These are phyloP conservation scores for Piliocolobus tephrosceles DNA, from an alignment of 2,113 vertebrate genomes.

Conservation along the genomic window DNA sequence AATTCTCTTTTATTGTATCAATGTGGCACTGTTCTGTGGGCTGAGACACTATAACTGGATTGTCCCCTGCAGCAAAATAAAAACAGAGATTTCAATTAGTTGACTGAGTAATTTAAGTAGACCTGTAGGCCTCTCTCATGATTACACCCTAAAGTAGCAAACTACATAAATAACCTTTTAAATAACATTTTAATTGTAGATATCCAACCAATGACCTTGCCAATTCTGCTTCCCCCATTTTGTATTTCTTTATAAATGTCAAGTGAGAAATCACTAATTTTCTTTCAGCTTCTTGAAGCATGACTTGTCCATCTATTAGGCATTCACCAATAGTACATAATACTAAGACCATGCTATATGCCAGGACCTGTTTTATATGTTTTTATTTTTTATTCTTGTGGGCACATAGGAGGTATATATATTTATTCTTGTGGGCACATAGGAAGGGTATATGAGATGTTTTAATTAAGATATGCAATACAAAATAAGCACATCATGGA, in stretches of 20 bases:
- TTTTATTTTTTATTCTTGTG: not conserved
- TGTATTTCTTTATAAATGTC: not conserved
- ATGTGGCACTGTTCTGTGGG: not conserved
- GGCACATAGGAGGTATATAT: too few species aligned
- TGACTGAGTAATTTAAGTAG: not conserved
- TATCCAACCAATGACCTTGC: not conserved
- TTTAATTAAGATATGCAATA: too few species aligned
- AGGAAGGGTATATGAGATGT: too few species aligned
- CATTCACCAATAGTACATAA: not conserved
- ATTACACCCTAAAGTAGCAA: conserved; percentile 20
- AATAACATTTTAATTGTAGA: not conserved
- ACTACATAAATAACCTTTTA: not conserved
- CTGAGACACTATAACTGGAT: not conserved
- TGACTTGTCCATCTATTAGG: not conserved
- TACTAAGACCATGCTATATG: not conserved
- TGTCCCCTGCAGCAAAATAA: not conserved
- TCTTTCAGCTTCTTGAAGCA: not conserved
- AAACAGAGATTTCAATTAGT: conserved; percentile 41
- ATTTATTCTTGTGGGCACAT: too few species aligned
- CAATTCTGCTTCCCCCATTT: not conserved
- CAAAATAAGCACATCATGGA: too few species aligned
- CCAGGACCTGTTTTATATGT: not conserved
- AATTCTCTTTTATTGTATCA: not conserved
- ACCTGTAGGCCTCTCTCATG: not conserved
- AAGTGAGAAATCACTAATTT: not conserved